Evolutionary conservation across 2,113 vertebrate species (phyloP).

Genomic region (Hydrolagus affinis): DNA sequence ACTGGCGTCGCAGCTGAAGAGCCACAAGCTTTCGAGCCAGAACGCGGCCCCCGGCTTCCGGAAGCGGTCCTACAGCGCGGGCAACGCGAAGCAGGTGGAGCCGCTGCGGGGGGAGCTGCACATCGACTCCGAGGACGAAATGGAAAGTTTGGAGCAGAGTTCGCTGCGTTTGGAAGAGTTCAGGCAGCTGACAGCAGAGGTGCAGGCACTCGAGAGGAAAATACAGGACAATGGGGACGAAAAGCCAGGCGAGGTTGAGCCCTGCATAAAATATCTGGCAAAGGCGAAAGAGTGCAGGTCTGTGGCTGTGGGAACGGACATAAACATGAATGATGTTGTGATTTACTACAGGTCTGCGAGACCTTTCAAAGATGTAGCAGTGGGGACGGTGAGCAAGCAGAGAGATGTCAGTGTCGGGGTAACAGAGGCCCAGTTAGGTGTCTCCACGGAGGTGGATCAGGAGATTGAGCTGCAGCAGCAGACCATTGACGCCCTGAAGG

Average conservation of each 20-base stretch:
- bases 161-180: conserved; percentile 77
- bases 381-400: conserved; percentile 56
- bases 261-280: conserved; percentile 40
- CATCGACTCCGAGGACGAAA: conserved; percentile 71
- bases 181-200: conserved; percentile 78
- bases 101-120: conserved; percentile 69
- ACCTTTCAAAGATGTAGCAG: conserved; percentile 55
- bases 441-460: conserved; percentile 69
- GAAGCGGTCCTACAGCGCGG: conserved; percentile 84
- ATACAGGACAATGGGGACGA: conserved; percentile 61
- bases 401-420: conserved; percentile 63
- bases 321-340: conserved; percentile 65
- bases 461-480: conserved; percentile 91
- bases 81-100: conserved; percentile 79
- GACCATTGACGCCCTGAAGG: conserved; percentile 82
- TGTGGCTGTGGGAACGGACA: conserved; percentile 68
- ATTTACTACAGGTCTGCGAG: conserved; percentile 47
- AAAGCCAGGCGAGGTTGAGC: conserved; percentile 36
- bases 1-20: conserved; percentile 73
- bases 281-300: conserved; percentile 54
- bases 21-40: conserved; percentile 54
- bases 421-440: conserved; percentile 81
- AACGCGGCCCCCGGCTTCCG: conserved; percentile 55
- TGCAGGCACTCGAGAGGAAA: conserved; percentile 82
- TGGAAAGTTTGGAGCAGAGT: conserved; percentile 66